These are phyloP conservation scores for Nasalis larvatus DNA, from an alignment of 2,113 vertebrate genomes.

Conservation along the genomic window DNA sequence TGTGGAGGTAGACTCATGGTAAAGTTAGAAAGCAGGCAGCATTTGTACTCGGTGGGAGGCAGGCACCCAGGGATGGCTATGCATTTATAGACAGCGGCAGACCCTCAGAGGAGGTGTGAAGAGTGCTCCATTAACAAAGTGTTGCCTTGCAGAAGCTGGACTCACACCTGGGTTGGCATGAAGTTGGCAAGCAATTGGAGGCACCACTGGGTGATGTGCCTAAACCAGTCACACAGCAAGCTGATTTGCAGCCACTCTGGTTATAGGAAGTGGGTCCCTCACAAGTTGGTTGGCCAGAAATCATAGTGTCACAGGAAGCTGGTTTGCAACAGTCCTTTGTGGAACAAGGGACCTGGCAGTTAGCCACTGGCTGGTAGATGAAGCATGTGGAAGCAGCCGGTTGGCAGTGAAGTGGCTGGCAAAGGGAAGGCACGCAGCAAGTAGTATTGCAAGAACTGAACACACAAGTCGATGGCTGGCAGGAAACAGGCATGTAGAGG, in stretches of 20 bases:
- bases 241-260: background rate
- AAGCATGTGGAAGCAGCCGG: background rate
- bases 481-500: conserved; percentile 7
- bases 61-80: background rate
- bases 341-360: conserved; percentile 25
- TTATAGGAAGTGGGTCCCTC: background rate
- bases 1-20: background rate
- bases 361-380: conserved; percentile 5
- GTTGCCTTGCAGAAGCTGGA: background rate
- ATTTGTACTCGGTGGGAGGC: fast-evolving
- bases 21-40: background rate
- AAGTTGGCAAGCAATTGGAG: background rate
- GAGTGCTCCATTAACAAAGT: fast-evolving
- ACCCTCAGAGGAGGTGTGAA: background rate
- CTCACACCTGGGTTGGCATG: background rate
- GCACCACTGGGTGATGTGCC: background rate
- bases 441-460: background rate
- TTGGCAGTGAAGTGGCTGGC: background rate
- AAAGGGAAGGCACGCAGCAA: background rate
- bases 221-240: conserved; percentile 71
- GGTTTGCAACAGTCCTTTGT: background rate
- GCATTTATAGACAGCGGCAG: background rate
- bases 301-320: background rate
- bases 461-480: conserved; percentile 8
- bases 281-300: background rate